Evolutionary conservation across 1,140 invertebrate species (phyloP).

Genomic region (Drosophila micromelanica): DNA sequence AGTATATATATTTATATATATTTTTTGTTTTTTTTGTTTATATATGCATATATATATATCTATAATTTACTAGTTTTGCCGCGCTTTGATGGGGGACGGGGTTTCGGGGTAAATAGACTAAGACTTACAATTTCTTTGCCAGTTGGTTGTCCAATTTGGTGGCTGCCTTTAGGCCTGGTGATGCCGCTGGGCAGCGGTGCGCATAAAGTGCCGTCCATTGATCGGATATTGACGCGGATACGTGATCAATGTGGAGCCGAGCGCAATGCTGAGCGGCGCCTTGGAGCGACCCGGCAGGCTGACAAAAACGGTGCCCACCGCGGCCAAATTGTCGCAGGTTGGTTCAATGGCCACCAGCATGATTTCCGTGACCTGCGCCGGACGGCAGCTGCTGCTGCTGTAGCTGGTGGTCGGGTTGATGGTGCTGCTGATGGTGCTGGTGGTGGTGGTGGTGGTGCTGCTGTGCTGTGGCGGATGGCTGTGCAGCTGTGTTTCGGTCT

Average conservation of each 20-base stretch:
- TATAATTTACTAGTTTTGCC: conserved; percentile 50
- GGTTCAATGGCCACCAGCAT: conserved; percentile 96
- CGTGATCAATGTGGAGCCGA: conserved; percentile 77
- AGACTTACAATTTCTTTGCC: conserved; percentile 19
- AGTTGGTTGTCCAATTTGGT: background rate
- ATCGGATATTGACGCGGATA: conserved; percentile 80
- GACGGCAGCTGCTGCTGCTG: conserved; percentile 54
- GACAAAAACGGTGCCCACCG: conserved; percentile 95
- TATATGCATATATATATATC: conserved; percentile 26
- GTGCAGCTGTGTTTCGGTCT: conserved; percentile 15
- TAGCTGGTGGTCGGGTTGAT: background rate
- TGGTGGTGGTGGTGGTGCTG: background rate
- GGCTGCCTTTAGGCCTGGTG: conserved; percentile 51
- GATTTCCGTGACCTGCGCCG: conserved; percentile 86
- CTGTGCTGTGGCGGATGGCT: background rate
- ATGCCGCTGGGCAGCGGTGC: conserved; percentile 39
- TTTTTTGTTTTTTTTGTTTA: conserved; percentile 22
- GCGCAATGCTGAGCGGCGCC: conserved; percentile 74
- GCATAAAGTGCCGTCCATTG: conserved; percentile 73
- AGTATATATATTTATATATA: conserved; percentile 26
- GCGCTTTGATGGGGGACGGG: background rate
- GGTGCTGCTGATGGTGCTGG: too few relatives aligned
- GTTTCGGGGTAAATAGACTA: conserved; percentile 5
- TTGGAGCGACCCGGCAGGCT: conserved; percentile 77
- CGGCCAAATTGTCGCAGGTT: conserved; percentile 92